A percentile compares a stretch with the other conserved stretches of the same genome.
phyloP scores from a whole-genome alignment of 1,140 invertebrate genomes.

The Pararge aegeria region DNA sequence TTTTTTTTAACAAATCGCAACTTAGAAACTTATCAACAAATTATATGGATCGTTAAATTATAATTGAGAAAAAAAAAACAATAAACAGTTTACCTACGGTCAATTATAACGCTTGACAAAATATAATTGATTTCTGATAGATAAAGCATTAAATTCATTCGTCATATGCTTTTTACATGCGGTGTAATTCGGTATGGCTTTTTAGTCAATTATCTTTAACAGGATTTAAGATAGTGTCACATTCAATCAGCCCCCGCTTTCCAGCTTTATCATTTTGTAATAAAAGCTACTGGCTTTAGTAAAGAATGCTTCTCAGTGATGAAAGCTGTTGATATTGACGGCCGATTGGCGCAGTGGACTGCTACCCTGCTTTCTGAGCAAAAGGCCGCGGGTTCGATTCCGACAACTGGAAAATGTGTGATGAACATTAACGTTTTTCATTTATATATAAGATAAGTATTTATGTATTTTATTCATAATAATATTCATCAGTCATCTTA shows the following conservation, averaged over 20 bases:
- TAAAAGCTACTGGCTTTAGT: conserved; percentile 26
- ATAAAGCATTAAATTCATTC: conserved; percentile 24
- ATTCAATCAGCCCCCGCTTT: conserved; percentile 14
- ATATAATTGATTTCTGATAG: conserved; percentile 26
- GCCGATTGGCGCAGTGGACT: too few relatives aligned
- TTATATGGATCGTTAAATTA: background rate
- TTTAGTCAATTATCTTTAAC: conserved; percentile 29
- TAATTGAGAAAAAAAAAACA: background rate
- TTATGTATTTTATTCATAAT: too few relatives aligned
- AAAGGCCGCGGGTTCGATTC: too few relatives aligned
- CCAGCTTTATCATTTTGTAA: conserved; percentile 24
- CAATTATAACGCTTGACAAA: conserved; percentile 20
- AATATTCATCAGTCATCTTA: too few relatives aligned
- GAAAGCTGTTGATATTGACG: too few relatives aligned
- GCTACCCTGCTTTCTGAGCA: too few relatives aligned
- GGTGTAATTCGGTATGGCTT: conserved; percentile 34
- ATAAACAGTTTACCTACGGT: conserved; percentile 15
- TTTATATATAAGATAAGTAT: too few relatives aligned
- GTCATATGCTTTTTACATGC: conserved; percentile 20
- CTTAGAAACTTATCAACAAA: background rate
- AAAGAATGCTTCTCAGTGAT: background rate
- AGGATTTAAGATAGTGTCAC: conserved; percentile 34
- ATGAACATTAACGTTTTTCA: too few relatives aligned
- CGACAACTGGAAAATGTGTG: too few relatives aligned
- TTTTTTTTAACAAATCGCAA: too few relatives aligned